Conservation (phyloP, 2,113 vertebrate species). For the Rhombomys opimus region DNA sequence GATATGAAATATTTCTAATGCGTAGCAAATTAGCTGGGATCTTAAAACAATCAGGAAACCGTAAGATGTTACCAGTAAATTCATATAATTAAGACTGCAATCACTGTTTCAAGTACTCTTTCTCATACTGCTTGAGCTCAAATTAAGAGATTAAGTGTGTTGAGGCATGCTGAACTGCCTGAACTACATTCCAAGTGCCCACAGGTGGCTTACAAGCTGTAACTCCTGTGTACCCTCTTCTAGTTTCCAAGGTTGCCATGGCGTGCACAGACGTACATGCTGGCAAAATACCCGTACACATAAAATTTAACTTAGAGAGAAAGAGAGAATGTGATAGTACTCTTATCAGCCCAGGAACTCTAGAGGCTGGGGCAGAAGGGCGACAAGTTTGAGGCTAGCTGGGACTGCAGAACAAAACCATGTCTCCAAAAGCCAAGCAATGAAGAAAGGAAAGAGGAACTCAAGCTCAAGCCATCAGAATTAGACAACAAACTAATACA, state of each 20-base stretch:
- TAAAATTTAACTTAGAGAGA: neutral
- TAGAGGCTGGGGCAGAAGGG: neutral
- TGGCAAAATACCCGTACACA: neutral
- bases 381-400: neutral
- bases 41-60: neutral
- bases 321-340: neutral
- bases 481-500: neutral
- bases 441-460: neutral
- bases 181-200: neutral
- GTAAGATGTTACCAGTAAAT: neutral
- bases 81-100: neutral
- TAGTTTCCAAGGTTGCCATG: neutral
- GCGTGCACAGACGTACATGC: neutral
- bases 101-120: slow-evolving; percentile 4
- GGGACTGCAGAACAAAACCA: neutral
- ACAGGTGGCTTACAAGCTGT: neutral
- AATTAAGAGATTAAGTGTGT: slow-evolving; percentile 10
- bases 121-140: neutral
- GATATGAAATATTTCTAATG: slow-evolving; percentile 5
- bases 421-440: neutral
- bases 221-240: neutral
- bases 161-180: neutral
- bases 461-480: neutral
- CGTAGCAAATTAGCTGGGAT: neutral
- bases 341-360: neutral